Evolutionary conservation across 2,113 vertebrate species (phyloP).

Genomic region (Hippocampus zosterae): DNA sequence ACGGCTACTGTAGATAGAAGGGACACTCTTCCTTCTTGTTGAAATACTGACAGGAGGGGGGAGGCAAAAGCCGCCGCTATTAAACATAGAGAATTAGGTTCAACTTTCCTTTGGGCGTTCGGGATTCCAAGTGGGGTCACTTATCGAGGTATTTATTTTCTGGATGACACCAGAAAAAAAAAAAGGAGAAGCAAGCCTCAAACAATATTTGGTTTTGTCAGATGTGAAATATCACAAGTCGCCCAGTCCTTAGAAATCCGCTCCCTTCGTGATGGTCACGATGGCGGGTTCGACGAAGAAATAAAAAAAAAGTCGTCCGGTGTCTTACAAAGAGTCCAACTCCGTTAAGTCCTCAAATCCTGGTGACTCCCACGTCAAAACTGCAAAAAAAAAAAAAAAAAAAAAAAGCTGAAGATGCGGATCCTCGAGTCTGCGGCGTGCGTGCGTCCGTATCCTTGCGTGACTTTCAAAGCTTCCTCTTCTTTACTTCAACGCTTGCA

Average conservation of each 20-base stretch:
- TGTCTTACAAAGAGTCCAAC: slow-evolving; percentile 1
- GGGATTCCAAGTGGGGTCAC: slow-evolving; percentile 63
- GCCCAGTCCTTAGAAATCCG: slow-evolving; percentile 55
- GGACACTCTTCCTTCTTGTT: slow-evolving; percentile 11
- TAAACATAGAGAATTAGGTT: slow-evolving; percentile 30
- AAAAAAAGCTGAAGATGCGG: slow-evolving; percentile 47
- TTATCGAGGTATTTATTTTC: slow-evolving; percentile 71
- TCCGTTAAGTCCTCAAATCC: slow-evolving; percentile 38
- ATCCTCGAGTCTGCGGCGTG: slow-evolving; percentile 51
- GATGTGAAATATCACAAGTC: slow-evolving; percentile 50
- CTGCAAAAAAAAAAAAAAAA: too few relatives aligned
- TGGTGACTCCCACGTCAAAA: slow-evolving; percentile 33
- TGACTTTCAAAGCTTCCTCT: slow-evolving; percentile 34
- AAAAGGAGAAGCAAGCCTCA: slow-evolving; percentile 24
- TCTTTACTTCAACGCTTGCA: slow-evolving; percentile 23
- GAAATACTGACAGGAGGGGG: slow-evolving; percentile 23
- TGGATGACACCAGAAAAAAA: slow-evolving; percentile 28
- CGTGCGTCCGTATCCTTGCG: slow-evolving; percentile 47
- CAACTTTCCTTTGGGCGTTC: slow-evolving; percentile 68
- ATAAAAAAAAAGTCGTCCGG: too few relatives aligned
- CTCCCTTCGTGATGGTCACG: slow-evolving; percentile 41
- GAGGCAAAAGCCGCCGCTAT: slow-evolving; percentile 26
- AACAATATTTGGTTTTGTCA: slow-evolving; percentile 60
- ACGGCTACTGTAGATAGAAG: slow-evolving; percentile 48
- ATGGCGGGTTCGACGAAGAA: not conserved